These are phyloP conservation scores for Gryon sp. DNA, from an alignment of 1,140 invertebrate genomes.

Conservation along the genomic window DNA sequence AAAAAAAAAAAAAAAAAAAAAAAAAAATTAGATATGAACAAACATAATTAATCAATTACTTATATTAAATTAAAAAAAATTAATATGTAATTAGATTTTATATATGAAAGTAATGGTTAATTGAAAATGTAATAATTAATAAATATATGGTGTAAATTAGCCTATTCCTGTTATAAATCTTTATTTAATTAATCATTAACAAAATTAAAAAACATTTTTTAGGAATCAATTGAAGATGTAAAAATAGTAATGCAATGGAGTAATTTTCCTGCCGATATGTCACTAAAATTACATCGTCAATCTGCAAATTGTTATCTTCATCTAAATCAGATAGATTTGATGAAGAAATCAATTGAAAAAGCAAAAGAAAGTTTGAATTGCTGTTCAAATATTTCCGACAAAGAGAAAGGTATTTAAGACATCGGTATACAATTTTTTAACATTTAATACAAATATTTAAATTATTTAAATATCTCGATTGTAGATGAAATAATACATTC, in stretches of 20 bases:
- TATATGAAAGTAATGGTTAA: too few relatives aligned
- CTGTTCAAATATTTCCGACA: constrained; percentile 50
- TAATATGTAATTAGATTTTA: too few relatives aligned
- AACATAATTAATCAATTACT: too few relatives aligned
- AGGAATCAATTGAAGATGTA: constrained; percentile 77
- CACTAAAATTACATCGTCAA: constrained; percentile 75
- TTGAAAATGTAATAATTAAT: too few relatives aligned
- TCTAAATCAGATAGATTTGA: constrained; percentile 65
- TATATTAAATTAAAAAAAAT: too few relatives aligned
- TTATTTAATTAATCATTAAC: too few relatives aligned
- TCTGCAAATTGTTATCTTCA: constrained; percentile 71
- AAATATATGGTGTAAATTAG: too few relatives aligned
- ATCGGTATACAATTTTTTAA: constrained; percentile 11
- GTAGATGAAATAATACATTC: too few relatives aligned
- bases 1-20: too few relatives aligned
- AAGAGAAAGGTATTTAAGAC: constrained; percentile 67
- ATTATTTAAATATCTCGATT: too few relatives aligned
- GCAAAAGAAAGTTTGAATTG: constrained; percentile 61
- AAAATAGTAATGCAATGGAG: constrained; percentile 70
- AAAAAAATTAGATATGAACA: too few relatives aligned
- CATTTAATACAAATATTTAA: not conserved
- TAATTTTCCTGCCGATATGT: constrained; percentile 71
- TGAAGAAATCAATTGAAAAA: constrained; percentile 64
- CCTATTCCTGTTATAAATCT: too few relatives aligned
- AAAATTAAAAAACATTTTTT: constrained; percentile 4